Percentiles rank a stretch among this genome's conserved stretches.
Conservation (phyloP, 2,113 vertebrate species). For the Tachuris rubrigastra region DNA sequence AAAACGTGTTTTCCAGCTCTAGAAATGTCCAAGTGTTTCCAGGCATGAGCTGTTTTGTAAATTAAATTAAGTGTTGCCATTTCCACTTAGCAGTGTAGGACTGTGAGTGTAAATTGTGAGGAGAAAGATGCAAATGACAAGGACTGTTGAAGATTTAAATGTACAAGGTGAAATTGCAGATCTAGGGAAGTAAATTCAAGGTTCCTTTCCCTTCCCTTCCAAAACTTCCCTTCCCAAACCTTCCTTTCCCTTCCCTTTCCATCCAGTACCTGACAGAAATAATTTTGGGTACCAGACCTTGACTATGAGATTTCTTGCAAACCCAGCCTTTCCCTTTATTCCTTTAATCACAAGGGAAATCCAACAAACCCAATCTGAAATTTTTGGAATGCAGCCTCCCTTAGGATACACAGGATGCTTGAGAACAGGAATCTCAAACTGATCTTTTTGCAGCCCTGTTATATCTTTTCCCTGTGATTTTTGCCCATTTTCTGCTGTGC, state of each 20-base stretch:
- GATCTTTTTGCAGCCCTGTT: neutral
- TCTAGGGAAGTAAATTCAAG: neutral
- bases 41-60: neutral
- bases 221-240: neutral
- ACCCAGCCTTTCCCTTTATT: neutral
- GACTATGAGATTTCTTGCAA: neutral
- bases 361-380: neutral
- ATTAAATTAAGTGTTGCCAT: neutral
- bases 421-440: neutral
- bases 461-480: neutral
- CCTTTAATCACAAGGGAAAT: rapidly evolving
- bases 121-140: neutral
- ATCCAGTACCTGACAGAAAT: neutral
- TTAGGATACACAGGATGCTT: neutral
- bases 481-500: neutral
- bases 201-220: neutral
- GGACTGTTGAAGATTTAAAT: neutral
- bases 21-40: neutral
- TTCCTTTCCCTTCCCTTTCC: neutral
- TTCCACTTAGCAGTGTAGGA: neutral
- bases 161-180: neutral
- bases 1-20: neutral
- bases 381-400: neutral
- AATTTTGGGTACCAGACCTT: neutral
- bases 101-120: neutral